A percentile compares a stretch with the other conserved stretches of the same genome.
Evolutionary conservation across 2,113 vertebrate genomes (phyloP).

Genomic region (Albula goreensis): DNA sequence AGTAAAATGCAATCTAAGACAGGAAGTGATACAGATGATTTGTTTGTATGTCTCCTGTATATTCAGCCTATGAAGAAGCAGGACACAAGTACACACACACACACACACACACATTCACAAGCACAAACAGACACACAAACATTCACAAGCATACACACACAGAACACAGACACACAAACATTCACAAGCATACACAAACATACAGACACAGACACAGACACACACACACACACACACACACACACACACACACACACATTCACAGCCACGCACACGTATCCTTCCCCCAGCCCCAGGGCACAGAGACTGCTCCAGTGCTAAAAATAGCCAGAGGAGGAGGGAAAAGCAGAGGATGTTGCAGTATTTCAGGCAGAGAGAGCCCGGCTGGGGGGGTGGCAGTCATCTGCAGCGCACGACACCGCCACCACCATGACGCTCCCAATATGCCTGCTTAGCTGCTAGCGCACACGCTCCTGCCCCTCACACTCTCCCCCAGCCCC

Average conservation of each 20-base stretch:
- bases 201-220: background rate
- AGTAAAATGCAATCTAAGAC: background rate
- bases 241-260: background rate
- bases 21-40: background rate
- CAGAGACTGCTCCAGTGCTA: background rate
- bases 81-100: background rate
- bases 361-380: background rate
- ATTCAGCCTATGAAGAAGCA: background rate
- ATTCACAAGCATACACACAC: too few species aligned
- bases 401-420: background rate
- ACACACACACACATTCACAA: background rate
- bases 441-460: background rate
- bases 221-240: background rate
- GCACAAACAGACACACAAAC: too few species aligned
- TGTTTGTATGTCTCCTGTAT: background rate
- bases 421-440: background rate
- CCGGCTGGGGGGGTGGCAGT: background rate
- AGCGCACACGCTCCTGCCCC: background rate
- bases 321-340: background rate
- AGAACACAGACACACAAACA: background rate
- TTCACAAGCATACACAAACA: background rate
- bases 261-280: background rate
- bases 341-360: background rate
- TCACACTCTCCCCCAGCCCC: background rate
- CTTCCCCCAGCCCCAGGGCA: background rate